Conservation (phyloP, 2,797 vertebrate genomes). For the Urophycis tenuis region DNA sequence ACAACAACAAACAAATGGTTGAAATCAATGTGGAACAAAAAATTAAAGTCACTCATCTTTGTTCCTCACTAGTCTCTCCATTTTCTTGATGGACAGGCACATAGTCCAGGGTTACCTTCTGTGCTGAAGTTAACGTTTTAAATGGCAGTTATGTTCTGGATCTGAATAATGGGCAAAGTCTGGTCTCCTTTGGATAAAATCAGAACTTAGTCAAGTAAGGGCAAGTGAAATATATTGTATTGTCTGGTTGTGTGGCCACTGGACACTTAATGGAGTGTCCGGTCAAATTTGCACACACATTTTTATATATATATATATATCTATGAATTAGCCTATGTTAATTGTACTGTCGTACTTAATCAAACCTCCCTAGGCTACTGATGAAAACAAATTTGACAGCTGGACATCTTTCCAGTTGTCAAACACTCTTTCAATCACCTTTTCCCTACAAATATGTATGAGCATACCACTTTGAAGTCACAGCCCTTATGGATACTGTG, state of each 20-base stretch:
- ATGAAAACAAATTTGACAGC: background rate
- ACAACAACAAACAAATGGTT: conserved; percentile 32
- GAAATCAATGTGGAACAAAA: conserved; percentile 57
- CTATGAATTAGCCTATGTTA: background rate
- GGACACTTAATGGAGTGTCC: background rate
- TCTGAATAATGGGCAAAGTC: conserved; percentile 28
- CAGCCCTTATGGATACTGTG: background rate
- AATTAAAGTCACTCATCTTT: conserved; percentile 52
- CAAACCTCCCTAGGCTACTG: background rate
- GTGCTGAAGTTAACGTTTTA: conserved; percentile 61
- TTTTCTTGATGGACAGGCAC: conserved; percentile 48
- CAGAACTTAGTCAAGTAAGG: conserved; percentile 33
- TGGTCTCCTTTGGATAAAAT: conserved; percentile 54
- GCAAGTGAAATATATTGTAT: background rate
- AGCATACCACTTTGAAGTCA: conserved; percentile 20
- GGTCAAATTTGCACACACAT: background rate
- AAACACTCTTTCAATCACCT: background rate
- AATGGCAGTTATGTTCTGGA: conserved; percentile 32
- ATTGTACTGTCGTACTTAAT: background rate
- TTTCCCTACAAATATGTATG: background rate
- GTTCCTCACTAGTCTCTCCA: conserved; percentile 55
- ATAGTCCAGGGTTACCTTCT: conserved; percentile 43
- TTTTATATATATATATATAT: background rate
- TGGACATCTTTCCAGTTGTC: background rate
- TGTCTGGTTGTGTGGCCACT: background rate